Base-by-base conservation (phyloP, 2,797 vertebrate species). In the Lithobates sylvaticus region DNA sequence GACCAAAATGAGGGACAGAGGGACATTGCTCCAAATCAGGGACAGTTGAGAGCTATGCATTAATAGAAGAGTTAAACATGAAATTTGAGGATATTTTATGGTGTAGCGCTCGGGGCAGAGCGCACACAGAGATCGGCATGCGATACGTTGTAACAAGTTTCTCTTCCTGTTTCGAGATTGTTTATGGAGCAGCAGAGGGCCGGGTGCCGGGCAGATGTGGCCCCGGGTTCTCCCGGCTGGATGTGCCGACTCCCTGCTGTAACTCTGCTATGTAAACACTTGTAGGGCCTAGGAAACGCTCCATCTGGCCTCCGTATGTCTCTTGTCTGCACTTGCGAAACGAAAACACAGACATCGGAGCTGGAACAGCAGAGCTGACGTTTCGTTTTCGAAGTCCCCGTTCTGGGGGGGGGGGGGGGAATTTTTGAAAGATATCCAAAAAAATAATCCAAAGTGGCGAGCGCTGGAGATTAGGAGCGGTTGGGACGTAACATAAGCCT, bases 211-310 rank as follows among this genome's bases (percentile, higher is more conserved):
- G 54, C 83, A 85, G 83, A 85, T 85, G 83, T 85, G 50, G 50
- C 26, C 18, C 54, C 88, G 15, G 79, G 79, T 89, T 73, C 84
- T 81, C 81, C 78, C 71, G 42, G 47, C 78, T 76, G 88, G 88
- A 81, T 88, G 77, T 69, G 67, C 87, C 82, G 70, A 79, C 42
- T 79, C 69, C 76, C 76, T n/a, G 70, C 76, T 72, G 47, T 29
- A 84, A 4, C 18, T 15, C 36, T 75, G 42, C 73, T 75, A 75
- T 64, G 70, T 64, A 85, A 78, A 78, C 54, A 78, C 32, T 58
- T 69, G 74, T 10, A 9, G 67, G 34, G 84, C 6, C 64, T 67
- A 70, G 36, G 65, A 82, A 75, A 54, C 65, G 81, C 83, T 27
- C 81, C 89, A 88, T 84, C 83, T 84, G 83, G 75, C 21, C 47